Evolutionary conservation across 1,140 invertebrate species (phyloP).

Genomic region (Drosophila nasuta): DNA sequence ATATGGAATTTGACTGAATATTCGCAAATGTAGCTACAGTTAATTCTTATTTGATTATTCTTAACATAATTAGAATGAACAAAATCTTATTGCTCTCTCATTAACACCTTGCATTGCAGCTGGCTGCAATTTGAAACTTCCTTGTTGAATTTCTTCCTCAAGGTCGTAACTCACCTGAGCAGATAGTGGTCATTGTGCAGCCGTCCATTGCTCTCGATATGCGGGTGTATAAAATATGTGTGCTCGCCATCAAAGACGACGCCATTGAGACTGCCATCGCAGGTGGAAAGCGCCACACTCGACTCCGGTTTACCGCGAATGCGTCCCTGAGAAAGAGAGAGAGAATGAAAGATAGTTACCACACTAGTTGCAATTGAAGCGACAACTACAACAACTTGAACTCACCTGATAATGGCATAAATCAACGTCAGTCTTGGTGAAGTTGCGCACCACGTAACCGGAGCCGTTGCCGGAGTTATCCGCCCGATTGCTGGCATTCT

Average conservation of each 20-base stretch:
- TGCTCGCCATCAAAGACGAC: constrained; percentile 92
- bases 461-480: constrained; percentile 6
- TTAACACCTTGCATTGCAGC: too few relatives aligned
- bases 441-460: constrained; percentile 86
- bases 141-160: background rate
- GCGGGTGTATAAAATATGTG: constrained; percentile 90
- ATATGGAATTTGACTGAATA: too few relatives aligned
- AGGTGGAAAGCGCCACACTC: constrained; percentile 95
- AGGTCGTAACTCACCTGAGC: constrained; percentile 65
- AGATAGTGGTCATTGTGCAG: constrained; percentile 79
- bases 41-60: too few relatives aligned
- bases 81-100: too few relatives aligned
- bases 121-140: too few relatives aligned
- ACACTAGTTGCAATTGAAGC: constrained; percentile 9
- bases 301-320: constrained; percentile 90
- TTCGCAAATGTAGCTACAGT: too few relatives aligned
- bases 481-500: constrained; percentile 86
- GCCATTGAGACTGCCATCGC: constrained; percentile 91
- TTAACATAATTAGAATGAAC: too few relatives aligned
- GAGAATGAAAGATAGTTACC: too few relatives aligned
- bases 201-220: constrained; percentile 60
- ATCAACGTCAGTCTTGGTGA: constrained; percentile 84
- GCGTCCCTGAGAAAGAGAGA: constrained; percentile 86
- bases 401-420: constrained; percentile 84
- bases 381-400: constrained; percentile 14